Base-by-base conservation (phyloP, 1,140 invertebrate species). In the Dinoponera quadriceps region DNA sequence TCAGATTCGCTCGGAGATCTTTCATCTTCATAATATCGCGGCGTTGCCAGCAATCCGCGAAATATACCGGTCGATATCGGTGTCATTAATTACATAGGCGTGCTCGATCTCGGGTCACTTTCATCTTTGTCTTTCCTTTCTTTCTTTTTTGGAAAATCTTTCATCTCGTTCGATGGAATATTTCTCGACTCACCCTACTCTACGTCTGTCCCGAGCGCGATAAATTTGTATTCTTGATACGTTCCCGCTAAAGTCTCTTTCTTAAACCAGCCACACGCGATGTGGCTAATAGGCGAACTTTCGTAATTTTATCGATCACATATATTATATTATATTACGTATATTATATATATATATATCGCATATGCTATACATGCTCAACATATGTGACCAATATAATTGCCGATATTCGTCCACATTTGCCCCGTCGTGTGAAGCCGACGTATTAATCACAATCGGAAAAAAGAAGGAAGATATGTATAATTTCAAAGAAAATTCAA, bases 191-290 rank as follows among this genome's bases (percentile, higher is more conserved):
- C 59, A 29, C 22, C 48, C 20, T 16, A 16, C 3, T 0, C 0
- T 22, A 57, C 66, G 16, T 48, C 49, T 1, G 69, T 86, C 4
- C 85, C 91, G 29, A 94, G 33, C 33, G 33, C 33, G 7, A 7
- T 7, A 33, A 7, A 2, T 33, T 33, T 44, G 38, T 44, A 86
- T 54, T 91, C 91, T 5, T 78, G 55, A 71, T 94, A 94, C 78
- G 97, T 96, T 90, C 96, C 95, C 73, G 95, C 95, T 69, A 96
- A 92, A 5, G 94, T 95, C 85, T 95, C 96, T 9, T 96, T 96
- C 90, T n/a, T n/a, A n/a, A n/a, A n/a, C n/a, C n/a, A n/a, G n/a
- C n/a, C n/a, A n/a, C n/a, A n/a, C n/a, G n/a, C n/a, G n/a, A n/a
- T n/a, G n/a, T n/a, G n/a, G n/a, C n/a, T n/a, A n/a, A n/a, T n/a